Percentiles rank a stretch among this genome's conserved stretches.
phyloP scores from a whole-genome alignment of 2,888 invertebrate genomes.

The Catocala fraxini region DNA sequence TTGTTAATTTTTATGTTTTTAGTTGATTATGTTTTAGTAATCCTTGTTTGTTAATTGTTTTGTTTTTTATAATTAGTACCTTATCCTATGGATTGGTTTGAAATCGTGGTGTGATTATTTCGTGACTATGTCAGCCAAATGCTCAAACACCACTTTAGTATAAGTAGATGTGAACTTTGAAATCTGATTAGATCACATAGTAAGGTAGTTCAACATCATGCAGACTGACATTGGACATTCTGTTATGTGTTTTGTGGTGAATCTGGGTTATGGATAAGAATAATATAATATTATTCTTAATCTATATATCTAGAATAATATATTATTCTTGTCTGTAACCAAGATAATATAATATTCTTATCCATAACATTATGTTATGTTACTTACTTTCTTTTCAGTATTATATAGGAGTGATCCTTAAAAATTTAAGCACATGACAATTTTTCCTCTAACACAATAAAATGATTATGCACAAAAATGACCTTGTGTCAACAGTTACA shows the following conservation, averaged over 20 bases:
- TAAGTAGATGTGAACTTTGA: background rate
- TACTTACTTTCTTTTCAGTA: background rate
- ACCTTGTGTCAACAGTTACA: constrained; percentile 25
- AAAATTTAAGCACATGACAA: constrained; percentile 39
- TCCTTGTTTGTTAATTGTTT: constrained; percentile 38
- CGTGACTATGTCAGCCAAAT: constrained; percentile 16
- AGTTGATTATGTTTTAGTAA: constrained; percentile 80
- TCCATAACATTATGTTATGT: background rate
- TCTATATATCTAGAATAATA: too few species aligned
- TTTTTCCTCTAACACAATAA: constrained; percentile 34
- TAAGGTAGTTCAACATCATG: background rate
- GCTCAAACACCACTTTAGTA: constrained; percentile 16
- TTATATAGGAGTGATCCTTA: constrained; percentile 14
- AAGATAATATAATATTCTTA: background rate
- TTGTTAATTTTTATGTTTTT: too few species aligned
- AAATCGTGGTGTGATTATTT: constrained; percentile 14
- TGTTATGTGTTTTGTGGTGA: background rate
- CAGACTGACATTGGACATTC: background rate
- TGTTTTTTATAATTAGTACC: background rate
- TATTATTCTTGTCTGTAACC: too few species aligned
- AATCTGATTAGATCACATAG: background rate
- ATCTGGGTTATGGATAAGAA: background rate
- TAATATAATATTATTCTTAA: too few species aligned
- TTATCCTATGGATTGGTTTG: constrained; percentile 11
- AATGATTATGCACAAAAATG: constrained; percentile 50